These are phyloP conservation scores for Hyles euphorbiae DNA, from an alignment of 1,140 invertebrate species.

Conservation along the genomic window DNA sequence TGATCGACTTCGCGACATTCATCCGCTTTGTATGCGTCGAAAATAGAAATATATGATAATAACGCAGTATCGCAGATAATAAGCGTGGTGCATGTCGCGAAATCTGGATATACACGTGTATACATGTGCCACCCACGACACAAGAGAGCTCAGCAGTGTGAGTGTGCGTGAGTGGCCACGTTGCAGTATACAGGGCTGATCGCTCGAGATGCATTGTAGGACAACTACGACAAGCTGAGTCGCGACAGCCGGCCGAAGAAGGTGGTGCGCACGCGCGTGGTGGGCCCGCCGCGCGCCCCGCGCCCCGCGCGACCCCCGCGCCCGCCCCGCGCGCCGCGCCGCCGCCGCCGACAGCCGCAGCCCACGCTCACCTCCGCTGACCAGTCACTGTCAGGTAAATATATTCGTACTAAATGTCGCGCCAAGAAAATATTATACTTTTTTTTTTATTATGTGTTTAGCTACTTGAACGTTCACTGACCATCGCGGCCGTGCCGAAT, in stretches of 20 bases:
- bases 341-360: constrained; percentile 36
- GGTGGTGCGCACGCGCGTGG: constrained; percentile 84
- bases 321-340: constrained; percentile 63
- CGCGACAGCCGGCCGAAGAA: constrained; percentile 87
- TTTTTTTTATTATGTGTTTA: too few species aligned
- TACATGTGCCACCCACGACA: too few species aligned
- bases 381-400: constrained; percentile 37
- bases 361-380: constrained; percentile 14
- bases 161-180: not conserved
- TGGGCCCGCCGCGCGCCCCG: constrained; percentile 81
- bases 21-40: too few species aligned
- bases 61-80: too few species aligned
- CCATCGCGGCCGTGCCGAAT: too few species aligned
- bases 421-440: too few species aligned
- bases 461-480: too few species aligned
- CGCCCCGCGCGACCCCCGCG: constrained; percentile 82
- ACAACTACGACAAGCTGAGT: constrained; percentile 85
- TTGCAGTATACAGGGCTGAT: too few species aligned
- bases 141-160: not conserved
- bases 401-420: not conserved
- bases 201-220: constrained; percentile 56
- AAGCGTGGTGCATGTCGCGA: too few species aligned
- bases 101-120: too few species aligned
- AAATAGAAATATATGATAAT: too few species aligned
- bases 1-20: too few species aligned